A percentile compares a stretch with the other conserved stretches of the same genome.
Evolutionary conservation across 2,888 invertebrate species (phyloP).

Genomic region (Drosophila demipolita): DNA sequence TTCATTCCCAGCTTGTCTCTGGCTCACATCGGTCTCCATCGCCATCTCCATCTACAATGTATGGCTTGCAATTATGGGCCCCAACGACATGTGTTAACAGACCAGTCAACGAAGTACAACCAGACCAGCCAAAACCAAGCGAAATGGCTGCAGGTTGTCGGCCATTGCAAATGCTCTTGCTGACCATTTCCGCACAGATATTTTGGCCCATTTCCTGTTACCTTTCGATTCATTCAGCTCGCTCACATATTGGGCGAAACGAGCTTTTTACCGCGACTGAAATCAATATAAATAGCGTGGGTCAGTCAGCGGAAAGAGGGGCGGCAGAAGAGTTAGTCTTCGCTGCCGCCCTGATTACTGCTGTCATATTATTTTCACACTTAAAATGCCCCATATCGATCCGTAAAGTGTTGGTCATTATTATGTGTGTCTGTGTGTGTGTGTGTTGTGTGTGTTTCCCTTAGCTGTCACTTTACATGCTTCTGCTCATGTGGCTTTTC

Average conservation of each 20-base stretch:
- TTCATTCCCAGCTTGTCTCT: slow-evolving; percentile 51
- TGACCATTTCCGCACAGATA: slow-evolving; percentile 69
- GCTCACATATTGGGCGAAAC: slow-evolving; percentile 29
- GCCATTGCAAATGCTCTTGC: slow-evolving; percentile 36
- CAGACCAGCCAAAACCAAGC: slow-evolving; percentile 4
- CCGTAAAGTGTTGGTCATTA: slow-evolving; percentile 61
- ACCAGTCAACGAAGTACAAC: slow-evolving; percentile 14
- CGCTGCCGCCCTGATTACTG: slow-evolving; percentile 66
- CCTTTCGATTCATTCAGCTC: slow-evolving; percentile 38
- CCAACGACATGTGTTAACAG: slow-evolving; percentile 72
- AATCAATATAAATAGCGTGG: slow-evolving; percentile 60
- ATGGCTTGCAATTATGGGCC: slow-evolving; percentile 67
- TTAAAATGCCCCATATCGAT: slow-evolving; percentile 68
- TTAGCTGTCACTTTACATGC: slow-evolving; percentile 71
- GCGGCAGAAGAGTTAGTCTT: not conserved
- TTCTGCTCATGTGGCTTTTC: slow-evolving; percentile 54
- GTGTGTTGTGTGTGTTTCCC: slow-evolving; percentile 37
- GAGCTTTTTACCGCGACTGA: slow-evolving; percentile 50
- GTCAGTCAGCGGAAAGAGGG: not conserved
- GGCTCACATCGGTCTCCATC: slow-evolving; percentile 22
- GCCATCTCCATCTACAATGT: slow-evolving; percentile 18
- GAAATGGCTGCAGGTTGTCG: slow-evolving; percentile 1
- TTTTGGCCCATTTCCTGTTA: slow-evolving; percentile 73
- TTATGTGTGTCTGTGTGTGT: slow-evolving; percentile 3
- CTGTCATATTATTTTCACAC: slow-evolving; percentile 79